Conservation (phyloP, 2,113 vertebrate species). For the Bubo bubo region DNA sequence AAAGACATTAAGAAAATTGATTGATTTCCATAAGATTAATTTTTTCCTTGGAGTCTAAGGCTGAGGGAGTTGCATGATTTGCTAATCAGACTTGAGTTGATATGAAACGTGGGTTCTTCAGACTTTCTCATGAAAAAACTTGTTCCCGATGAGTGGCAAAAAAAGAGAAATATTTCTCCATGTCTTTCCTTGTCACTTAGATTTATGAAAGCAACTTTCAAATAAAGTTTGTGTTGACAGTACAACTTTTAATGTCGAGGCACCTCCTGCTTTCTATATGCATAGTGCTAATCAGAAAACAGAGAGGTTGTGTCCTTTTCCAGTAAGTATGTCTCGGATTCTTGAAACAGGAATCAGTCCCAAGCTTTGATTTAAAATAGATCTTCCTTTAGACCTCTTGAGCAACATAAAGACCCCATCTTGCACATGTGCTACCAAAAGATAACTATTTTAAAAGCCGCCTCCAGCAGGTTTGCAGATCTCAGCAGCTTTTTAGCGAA, state of each 20-base stretch:
- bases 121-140: not conserved
- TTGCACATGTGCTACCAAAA: not conserved
- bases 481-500: not conserved
- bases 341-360: conserved; percentile 38
- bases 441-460: not conserved
- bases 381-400: not conserved
- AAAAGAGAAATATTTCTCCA: not conserved
- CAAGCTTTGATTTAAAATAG: conserved; percentile 32
- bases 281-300: not conserved
- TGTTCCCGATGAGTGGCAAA: not conserved
- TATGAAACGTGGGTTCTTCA: not conserved
- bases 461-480: not conserved
- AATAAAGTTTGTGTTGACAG: not conserved
- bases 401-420: not conserved
- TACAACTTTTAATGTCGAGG: not conserved
- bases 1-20: not conserved
- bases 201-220: not conserved
- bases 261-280: not conserved
- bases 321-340: not conserved
- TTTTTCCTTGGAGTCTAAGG: not conserved
- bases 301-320: not conserved
- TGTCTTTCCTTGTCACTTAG: not conserved
- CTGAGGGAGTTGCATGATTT: not conserved
- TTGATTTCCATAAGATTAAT: not conserved
- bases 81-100: not conserved